These are phyloP conservation scores for Prinia subflava DNA, from an alignment of 2,113 vertebrate genomes.

Conservation along the genomic window DNA sequence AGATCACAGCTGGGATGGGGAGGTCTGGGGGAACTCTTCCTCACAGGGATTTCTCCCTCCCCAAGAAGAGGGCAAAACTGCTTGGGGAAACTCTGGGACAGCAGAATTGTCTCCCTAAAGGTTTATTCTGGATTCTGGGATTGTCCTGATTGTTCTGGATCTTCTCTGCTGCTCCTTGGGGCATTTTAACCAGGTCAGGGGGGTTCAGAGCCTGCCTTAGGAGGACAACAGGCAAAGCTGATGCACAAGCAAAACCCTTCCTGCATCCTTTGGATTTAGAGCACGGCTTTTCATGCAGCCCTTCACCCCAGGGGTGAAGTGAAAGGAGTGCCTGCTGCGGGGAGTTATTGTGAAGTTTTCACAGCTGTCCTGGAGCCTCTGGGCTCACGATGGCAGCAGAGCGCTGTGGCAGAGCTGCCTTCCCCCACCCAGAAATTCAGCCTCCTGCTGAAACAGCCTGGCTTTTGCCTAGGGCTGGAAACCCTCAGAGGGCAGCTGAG, in stretches of 20 bases:
- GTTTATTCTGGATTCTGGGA: not conserved
- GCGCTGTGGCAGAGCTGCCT: not conserved
- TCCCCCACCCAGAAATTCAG: not conserved
- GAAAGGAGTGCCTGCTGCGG: rapidly evolving
- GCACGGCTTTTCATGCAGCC: not conserved
- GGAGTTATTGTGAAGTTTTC: not conserved
- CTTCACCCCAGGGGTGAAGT: rapidly evolving
- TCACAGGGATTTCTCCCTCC: not conserved
- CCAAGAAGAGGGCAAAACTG: not conserved
- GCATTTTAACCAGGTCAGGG: not conserved
- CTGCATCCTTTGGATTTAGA: not conserved
- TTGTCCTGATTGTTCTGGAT: too few species aligned
- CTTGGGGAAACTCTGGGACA: not conserved
- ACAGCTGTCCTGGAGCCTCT: not conserved
- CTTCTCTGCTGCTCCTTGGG: not conserved
- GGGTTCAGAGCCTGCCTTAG: rapidly evolving
- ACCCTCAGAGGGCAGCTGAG: not conserved
- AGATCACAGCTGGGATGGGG: not conserved
- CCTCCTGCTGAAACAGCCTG: not conserved
- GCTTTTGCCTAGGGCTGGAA: not conserved
- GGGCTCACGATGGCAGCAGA: conserved; percentile 52
- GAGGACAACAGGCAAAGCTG: not conserved
- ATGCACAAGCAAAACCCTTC: too few species aligned
- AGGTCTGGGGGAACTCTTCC: not conserved
- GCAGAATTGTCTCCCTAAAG: not conserved